Evolutionary conservation across 2,888 invertebrate species (phyloP), one percentile per base, ranked within the genome.

Genomic region (Caenorhabditis drosophilae): DNA sequence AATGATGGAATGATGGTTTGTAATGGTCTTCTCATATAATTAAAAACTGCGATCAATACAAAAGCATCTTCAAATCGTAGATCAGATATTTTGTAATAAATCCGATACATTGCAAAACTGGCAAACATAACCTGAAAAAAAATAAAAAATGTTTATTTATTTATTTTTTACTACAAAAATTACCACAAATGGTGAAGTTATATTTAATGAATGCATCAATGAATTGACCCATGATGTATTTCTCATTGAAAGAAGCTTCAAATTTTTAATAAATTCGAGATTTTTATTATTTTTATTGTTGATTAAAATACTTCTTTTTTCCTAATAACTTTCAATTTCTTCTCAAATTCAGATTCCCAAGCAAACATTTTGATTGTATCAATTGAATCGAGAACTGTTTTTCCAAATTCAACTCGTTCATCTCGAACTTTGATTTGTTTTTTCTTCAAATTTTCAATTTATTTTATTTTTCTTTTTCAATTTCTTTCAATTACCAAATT

Each of bases 141-240:
- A 27, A 6, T 15, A 4, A 23, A 1, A 18, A 35, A 23, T 12
- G 12, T n/a, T 12, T 12, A 16, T n/a, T 9, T 36, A 31, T 18
- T 42, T n/a, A 16, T n/a, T 20, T 49, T 25, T 26, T 16, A 11
- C 16, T 16, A 18, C 16, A 18, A 26, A 52, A 45, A 12, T 22
- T 52, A 67, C 70, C 45, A 71, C 46, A 34, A 71, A 66, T 2
- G 71, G 71, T 35, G 67, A 61, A 9, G 71, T 55, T 0, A 67
- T 47, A 38, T 67, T 71, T 2, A 70, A 31, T 15, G 63, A 64
- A 34, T 67, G 67, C 47, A 71, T 60, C 36, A 62, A 53, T 31
- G 64, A 51, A 20, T 49, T 57, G 34, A 71, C 46, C 7, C 51
- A 50, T 3, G 55, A 55, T 4, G 58, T 59, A 42, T 58, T 54